Evolutionary conservation across 2,888 invertebrate species (phyloP).

Genomic region (Tenodera sinensis): DNA sequence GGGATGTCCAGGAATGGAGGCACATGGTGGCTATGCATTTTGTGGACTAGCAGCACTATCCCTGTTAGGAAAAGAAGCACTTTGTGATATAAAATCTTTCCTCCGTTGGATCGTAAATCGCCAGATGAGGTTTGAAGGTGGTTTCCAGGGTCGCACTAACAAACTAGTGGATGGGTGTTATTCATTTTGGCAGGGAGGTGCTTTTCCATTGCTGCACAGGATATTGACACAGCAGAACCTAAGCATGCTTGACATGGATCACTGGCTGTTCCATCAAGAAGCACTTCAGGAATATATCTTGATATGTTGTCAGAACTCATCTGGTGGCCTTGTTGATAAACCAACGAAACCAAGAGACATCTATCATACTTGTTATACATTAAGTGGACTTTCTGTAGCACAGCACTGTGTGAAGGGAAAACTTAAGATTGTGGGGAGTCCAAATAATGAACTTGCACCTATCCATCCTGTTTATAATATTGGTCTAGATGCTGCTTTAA

Average conservation of each 20-base stretch:
- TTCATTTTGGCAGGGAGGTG: conserved; percentile 97
- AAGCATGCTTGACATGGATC: conserved; percentile 45
- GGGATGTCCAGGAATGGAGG: conserved; percentile 91
- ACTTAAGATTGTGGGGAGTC: conserved; percentile 57
- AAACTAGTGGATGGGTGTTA: conserved; percentile 98
- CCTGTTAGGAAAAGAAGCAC: conserved; percentile 69
- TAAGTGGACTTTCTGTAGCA: conserved; percentile 91
- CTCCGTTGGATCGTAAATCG: conserved; percentile 84
- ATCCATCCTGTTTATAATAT: conserved; percentile 84
- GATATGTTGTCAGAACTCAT: conserved; percentile 82
- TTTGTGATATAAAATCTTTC: conserved; percentile 72
- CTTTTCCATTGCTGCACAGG: conserved; percentile 81
- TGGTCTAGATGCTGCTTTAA: conserved; percentile 60
- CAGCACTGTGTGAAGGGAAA: conserved; percentile 58
- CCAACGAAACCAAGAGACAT: conserved; percentile 88
- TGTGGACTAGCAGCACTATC: conserved; percentile 91
- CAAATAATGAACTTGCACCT: conserved; percentile 58
- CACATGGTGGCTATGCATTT: conserved; percentile 99
- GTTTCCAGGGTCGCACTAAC: conserved; percentile 96
- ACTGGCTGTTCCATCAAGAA: conserved; percentile 76
- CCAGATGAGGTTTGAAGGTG: conserved; percentile 93
- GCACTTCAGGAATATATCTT: conserved; percentile 94
- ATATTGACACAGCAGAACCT: conserved; percentile 54
- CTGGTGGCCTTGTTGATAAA: conserved; percentile 93
- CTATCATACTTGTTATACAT: conserved; percentile 95